Base-by-base conservation (phyloP, 2,797 vertebrate species). In the Cirrhinus molitorella region DNA sequence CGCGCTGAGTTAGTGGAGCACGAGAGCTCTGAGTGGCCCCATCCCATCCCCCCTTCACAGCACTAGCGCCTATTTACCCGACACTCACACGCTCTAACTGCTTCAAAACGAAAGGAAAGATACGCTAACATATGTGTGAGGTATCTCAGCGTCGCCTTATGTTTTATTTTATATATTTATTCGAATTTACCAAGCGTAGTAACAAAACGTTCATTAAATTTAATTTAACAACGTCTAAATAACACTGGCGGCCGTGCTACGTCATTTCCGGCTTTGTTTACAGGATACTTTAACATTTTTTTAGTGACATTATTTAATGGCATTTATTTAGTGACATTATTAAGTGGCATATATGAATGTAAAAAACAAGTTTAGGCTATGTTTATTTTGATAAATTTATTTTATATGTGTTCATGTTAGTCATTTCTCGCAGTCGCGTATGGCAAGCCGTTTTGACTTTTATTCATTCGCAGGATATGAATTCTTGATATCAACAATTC, bases 31-130 rank as follows among this genome's bases (percentile, higher is more conserved):
- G 92, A 93, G 94, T 93, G 81, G 87, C 88, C 88, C 91, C 87
- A 89, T 93, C 94, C 94, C 95, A 94, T 95, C 94, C 94, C 78
- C 93, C 95, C 95, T 57, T 78, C 92, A 93, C 91, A 92, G 93
- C 91, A 92, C 88, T 92, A 88, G 92, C 72, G 71, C 83, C 77
- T 85, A 75, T 83, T 81, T 75, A 57, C 55, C 66, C 68, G 63
- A 77, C 82, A 40, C 34, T 19, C 63, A 21, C 49, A 43, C 65
- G 68, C 80, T 43, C 23, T 10, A 25, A n/a, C 25, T 73, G 49
- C 12, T 47, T 45, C 47, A 75, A 9, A 77, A 51, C 79, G 70
- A 43, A 23, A 28, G 28, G 34, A 28, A 71, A 28, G 3, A 53
- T 1, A 47, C 53, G 11, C 13, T 7, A 5, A 49, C 19, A 2